These are phyloP conservation scores for Xiphophorus birchmanni DNA, from an alignment of 2,797 vertebrate genomes.

Conservation along the genomic window DNA sequence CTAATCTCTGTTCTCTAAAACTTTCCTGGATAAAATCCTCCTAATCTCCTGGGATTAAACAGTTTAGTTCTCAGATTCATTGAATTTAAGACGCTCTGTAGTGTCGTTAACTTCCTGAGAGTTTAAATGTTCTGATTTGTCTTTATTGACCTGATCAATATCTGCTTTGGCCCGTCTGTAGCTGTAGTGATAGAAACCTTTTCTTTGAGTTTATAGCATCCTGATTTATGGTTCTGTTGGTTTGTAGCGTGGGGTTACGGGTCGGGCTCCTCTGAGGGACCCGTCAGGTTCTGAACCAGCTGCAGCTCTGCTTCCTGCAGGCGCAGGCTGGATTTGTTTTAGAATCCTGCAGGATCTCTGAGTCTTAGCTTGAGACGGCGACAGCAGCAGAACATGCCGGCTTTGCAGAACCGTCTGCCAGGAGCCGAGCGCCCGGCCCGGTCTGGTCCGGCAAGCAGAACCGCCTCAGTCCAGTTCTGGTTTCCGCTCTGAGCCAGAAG, in stretches of 20 bases:
- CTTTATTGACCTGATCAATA: too few species aligned
- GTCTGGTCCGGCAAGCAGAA: background rate
- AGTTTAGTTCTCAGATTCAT: background rate
- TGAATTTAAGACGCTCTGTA: background rate
- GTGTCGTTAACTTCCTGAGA: background rate
- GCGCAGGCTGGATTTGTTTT: background rate
- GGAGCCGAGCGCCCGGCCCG: background rate
- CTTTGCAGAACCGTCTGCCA: background rate
- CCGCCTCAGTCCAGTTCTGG: background rate
- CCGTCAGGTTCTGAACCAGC: background rate
- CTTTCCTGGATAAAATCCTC: background rate
- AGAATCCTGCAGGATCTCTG: background rate
- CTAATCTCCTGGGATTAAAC: background rate
- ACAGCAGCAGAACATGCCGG: background rate
- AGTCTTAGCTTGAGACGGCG: background rate
- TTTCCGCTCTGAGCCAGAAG: too few species aligned
- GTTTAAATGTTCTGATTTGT: background rate
- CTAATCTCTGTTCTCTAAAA: background rate
- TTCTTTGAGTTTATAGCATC: background rate
- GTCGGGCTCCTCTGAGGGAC: background rate
- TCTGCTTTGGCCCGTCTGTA: too few species aligned
- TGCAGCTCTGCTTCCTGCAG: background rate
- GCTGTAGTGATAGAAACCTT: background rate
- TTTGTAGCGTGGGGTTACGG: background rate
- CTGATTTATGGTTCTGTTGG: background rate